A percentile compares a stretch with the other conserved stretches of the same genome.
Conservation (phyloP, 2,113 vertebrate species). For the crab-eating macaque (Macaca fascicularis) region T2T-MFA8v1.1 NC_088381.1:10268001-10268500, state of each 20-base stretch:
- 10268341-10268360: background rate
- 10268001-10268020: background rate
- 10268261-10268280: background rate
- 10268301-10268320: fast-evolving
- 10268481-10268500: background rate
- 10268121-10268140: background rate
- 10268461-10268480: background rate
- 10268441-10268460: background rate
- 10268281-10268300: background rate
- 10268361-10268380: background rate
- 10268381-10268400: background rate
- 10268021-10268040: conserved; percentile 39
- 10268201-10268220: background rate
- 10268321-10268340: background rate
- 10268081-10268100: conserved; percentile 62
- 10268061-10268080: conserved; percentile 51
- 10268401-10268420: background rate
- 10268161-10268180: conserved; percentile 31
- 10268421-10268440: background rate
- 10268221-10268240: background rate
- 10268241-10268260: background rate
- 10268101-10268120: conserved; percentile 54
- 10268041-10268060: background rate
- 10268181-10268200: background rate
- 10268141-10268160: background rate